phyloP scores from a whole-genome alignment of 2,113 vertebrate genomes.

The Pontoporia blainvillei region DNA sequence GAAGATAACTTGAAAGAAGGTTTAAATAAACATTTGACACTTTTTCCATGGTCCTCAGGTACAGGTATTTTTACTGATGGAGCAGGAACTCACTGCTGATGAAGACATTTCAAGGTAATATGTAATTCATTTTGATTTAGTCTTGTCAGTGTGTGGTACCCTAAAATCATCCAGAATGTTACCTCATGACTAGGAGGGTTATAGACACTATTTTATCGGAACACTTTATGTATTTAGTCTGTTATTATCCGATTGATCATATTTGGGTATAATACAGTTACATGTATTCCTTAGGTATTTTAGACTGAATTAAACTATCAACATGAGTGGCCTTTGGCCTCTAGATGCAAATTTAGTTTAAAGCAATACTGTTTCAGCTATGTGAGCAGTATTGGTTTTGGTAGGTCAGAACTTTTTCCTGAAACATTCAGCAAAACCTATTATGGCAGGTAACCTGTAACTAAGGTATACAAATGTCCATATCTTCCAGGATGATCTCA shows the following conservation, averaged over 20 bases:
- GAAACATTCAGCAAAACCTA: background rate
- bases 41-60: conserved; percentile 80
- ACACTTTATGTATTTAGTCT: background rate
- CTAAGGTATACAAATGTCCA: background rate
- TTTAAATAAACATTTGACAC: conserved; percentile 38
- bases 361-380: background rate
- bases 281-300: background rate
- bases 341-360: background rate
- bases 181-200: background rate
- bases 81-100: conserved; percentile 94
- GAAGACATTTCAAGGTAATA: conserved; percentile 97
- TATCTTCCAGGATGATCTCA: background rate
- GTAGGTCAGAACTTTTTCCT: background rate
- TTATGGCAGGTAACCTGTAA: background rate
- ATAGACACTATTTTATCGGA: background rate
- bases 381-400: background rate
- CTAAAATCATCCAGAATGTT: background rate
- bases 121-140: background rate
- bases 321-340: background rate
- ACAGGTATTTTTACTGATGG: conserved; percentile 92
- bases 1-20: background rate
- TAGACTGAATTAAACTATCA: conserved; percentile 5
- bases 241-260: background rate
- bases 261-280: background rate
- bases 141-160: background rate